Percentiles rank a stretch among this genome's conserved stretches.
phyloP scores from a whole-genome alignment of 1,140 invertebrate species.

The Drosophila ercepeae region DNA sequence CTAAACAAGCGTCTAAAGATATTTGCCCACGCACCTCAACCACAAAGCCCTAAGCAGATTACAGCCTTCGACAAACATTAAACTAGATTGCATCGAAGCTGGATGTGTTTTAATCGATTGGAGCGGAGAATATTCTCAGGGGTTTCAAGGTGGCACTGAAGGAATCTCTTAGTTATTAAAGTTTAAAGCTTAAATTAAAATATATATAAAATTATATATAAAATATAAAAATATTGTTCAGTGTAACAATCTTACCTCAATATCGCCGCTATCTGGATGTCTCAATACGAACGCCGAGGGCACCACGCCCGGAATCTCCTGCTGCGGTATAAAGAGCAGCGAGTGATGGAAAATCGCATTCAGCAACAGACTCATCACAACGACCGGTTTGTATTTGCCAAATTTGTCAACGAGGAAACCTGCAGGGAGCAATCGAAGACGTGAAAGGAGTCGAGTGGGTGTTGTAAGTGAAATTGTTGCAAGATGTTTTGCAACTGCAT shows the following conservation, averaged over 20 bases:
- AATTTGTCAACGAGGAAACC: slow-evolving; percentile 92
- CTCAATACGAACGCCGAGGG: slow-evolving; percentile 89
- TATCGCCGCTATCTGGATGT: slow-evolving; percentile 87
- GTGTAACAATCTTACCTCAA: slow-evolving; percentile 85
- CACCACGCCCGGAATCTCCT: slow-evolving; percentile 89
- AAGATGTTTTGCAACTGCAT: slow-evolving; percentile 8
- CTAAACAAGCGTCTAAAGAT: slow-evolving; percentile 46
- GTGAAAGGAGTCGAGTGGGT: no score
- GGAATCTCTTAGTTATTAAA: background rate
- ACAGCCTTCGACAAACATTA: slow-evolving; percentile 44
- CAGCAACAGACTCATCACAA: slow-evolving; percentile 89
- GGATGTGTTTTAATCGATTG: slow-evolving; percentile 14
- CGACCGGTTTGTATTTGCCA: slow-evolving; percentile 91
- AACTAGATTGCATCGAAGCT: slow-evolving; percentile 26
- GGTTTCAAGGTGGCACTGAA: background rate
- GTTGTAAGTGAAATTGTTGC: slow-evolving; percentile 17
- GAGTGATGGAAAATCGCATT: slow-evolving; percentile 90
- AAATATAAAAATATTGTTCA: background rate
- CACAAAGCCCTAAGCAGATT: slow-evolving; percentile 36
- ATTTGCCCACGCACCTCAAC: slow-evolving; percentile 44
- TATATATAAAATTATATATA: background rate
- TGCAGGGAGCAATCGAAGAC: slow-evolving; percentile 56
- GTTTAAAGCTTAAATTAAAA: no score
- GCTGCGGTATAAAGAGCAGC: slow-evolving; percentile 89
- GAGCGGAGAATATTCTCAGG: slow-evolving; percentile 1